These are phyloP conservation scores for Otocyon megalotis DNA, from an alignment of 2,113 vertebrate genomes.

Conservation along the genomic window DNA sequence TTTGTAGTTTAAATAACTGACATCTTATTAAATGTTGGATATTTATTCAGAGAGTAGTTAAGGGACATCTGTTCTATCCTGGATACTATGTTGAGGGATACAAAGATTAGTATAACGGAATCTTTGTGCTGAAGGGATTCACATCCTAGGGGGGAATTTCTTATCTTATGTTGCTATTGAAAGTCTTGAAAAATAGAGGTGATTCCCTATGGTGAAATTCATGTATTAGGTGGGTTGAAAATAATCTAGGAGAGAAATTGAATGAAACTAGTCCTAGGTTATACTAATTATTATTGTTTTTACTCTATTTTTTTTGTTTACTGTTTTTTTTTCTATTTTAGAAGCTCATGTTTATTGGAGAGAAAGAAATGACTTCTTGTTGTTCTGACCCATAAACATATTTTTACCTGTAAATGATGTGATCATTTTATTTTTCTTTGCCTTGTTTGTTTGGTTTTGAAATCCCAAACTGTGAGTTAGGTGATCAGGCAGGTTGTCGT, in stretches of 20 bases:
- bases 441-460: not conserved
- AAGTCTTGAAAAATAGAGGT: not conserved
- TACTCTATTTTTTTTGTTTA: not conserved
- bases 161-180: not conserved
- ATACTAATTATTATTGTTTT: not conserved
- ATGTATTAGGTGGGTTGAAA: not conserved
- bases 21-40: not conserved
- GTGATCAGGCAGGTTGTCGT: not conserved
- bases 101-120: not conserved
- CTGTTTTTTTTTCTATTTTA: not conserved
- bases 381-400: not conserved
- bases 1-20: not conserved
- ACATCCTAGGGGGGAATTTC: not conserved
- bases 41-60: not conserved
- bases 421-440: not conserved
- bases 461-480: not conserved
- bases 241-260: not conserved
- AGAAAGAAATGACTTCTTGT: not conserved
- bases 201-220: not conserved
- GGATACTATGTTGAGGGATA: not conserved
- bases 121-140: not conserved
- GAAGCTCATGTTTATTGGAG: not conserved
- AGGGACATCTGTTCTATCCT: not conserved
- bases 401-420: not conserved
- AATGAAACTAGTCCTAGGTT: not conserved